Base-by-base conservation (phyloP, 2,888 invertebrate genomes). In the Anoplius nigerrimus region DNA sequence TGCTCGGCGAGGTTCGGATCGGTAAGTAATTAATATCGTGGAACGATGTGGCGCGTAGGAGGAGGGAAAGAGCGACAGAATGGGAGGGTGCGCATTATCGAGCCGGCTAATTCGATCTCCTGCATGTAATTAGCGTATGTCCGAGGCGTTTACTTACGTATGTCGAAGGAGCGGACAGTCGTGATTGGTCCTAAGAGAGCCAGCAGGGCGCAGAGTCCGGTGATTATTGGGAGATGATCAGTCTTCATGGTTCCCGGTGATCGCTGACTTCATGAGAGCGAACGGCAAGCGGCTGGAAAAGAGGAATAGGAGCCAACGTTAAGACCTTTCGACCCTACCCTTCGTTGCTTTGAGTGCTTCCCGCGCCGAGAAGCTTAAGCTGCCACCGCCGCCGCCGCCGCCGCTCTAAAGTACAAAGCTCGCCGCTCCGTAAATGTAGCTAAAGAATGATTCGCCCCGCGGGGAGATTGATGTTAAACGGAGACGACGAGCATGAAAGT, bases 231-330 rank as follows among this genome's bases (percentile, higher is more conserved):
- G 74, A 76, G 82, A 76, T 76, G 84, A 84, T 85, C 84, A 80
- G 82, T 85, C 85, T 86, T 85, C 87, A 87, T 87, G 81, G 84
- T 86, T 82, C 75, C 75, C 80, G 80, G 75, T 72, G 73, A 80
- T 77, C 70, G 80, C 77, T 80, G 78, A 80, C 83, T 83, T 85
- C 83, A 84, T 83, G 81, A 82, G 82, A 83, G 76, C 83, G 81
- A 76, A 76, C 74, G 81, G 78, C 76, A 74, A 79, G 74, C 71
- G 63, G 67, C 79, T 82, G 80, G 34, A 80, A 80, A 52, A 69
- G 62, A 63, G 72, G 69, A 54, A 62, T 55, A 27, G 27, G 21
- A 45, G 6, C 60, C 4, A 22, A 58, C 22, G 46, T 58, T 46
- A 58, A 46, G 46, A n/a, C n/a, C 46, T 34, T 27, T 34, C 15